These are phyloP conservation scores for Mus caroli DNA, from an alignment of 2,797 vertebrate species.

Conservation along the genomic window DNA sequence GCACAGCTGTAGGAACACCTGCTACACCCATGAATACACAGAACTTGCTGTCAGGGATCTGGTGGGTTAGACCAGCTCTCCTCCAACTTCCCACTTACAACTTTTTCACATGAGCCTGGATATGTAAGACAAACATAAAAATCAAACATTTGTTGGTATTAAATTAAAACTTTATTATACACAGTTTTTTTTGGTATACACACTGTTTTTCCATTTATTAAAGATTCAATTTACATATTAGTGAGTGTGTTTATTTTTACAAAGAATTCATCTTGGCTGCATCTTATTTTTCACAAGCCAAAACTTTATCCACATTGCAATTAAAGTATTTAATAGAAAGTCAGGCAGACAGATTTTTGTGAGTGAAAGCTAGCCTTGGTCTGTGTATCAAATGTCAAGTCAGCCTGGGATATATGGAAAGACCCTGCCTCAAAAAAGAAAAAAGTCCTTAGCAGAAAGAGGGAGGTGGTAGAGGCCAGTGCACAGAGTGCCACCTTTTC, in stretches of 20 bases:
- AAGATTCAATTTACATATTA: not conserved
- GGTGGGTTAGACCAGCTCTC: not conserved
- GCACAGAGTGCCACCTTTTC: not conserved
- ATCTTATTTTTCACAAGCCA: not conserved
- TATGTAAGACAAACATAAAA: not conserved
- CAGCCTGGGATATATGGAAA: not conserved
- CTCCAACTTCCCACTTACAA: not conserved
- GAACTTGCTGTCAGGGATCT: not conserved
- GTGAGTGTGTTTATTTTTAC: not conserved
- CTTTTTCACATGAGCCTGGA: not conserved
- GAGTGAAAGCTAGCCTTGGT: not conserved
- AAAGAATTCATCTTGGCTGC: not conserved
- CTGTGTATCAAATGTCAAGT: not conserved
- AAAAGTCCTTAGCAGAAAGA: not conserved
- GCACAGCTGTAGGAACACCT: not conserved
- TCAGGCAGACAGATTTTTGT: not conserved
- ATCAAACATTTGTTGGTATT: not conserved
- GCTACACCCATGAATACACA: rapidly evolving
- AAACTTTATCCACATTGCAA: not conserved
- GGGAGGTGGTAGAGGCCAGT: not conserved
- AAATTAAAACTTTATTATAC: not conserved
- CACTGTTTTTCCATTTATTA: not conserved
- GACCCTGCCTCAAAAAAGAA: not conserved
- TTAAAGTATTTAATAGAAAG: not conserved
- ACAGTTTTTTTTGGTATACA: not conserved